Evolutionary conservation across 1,140 invertebrate genomes (phyloP).

Genomic region (Asbolus verrucosus): DNA sequence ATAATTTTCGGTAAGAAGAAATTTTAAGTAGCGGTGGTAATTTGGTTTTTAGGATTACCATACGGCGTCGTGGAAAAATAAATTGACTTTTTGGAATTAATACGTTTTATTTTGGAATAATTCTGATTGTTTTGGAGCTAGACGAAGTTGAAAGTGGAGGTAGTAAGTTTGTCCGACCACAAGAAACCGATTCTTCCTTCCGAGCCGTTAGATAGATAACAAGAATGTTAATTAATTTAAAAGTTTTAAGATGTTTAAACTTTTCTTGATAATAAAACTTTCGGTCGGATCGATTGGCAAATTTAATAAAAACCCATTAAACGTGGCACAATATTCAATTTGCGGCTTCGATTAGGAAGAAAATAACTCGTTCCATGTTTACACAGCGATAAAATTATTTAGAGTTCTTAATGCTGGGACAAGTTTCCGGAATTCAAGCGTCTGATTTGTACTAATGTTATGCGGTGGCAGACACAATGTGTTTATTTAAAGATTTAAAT

Average conservation of each 20-base stretch:
- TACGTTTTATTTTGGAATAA: conserved; percentile 45
- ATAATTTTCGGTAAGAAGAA: conserved; percentile 27
- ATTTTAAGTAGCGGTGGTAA: conserved; percentile 6
- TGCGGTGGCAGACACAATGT: conserved; percentile 30
- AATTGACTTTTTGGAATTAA: conserved; percentile 7
- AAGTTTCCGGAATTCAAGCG: conserved; percentile 19
- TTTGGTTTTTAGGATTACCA: background rate
- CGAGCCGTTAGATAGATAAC: conserved; percentile 56
- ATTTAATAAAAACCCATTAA: conserved; percentile 47
- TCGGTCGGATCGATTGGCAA: conserved; percentile 12
- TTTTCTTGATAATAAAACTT: conserved; percentile 49
- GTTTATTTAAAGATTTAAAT: conserved; percentile 51
- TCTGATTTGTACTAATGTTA: conserved; percentile 16
- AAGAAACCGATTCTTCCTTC: conserved; percentile 55
- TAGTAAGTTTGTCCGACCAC: conserved; percentile 37
- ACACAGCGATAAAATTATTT: conserved; percentile 46
- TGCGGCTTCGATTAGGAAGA: conserved; percentile 31
- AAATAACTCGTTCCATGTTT: conserved; percentile 44
- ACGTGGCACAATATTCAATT: conserved; percentile 34
- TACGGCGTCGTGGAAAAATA: conserved; percentile 1
- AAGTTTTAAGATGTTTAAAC: conserved; percentile 52
- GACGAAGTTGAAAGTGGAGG: conserved; percentile 44
- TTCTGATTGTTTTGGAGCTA: conserved; percentile 49
- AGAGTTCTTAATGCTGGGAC: conserved; percentile 23
- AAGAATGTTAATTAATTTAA: conserved; percentile 59